A percentile compares a stretch with the other conserved stretches of the same genome.
phyloP scores from a whole-genome alignment of 2,113 vertebrate species.

The Excalfactoria chinensis region DNA sequence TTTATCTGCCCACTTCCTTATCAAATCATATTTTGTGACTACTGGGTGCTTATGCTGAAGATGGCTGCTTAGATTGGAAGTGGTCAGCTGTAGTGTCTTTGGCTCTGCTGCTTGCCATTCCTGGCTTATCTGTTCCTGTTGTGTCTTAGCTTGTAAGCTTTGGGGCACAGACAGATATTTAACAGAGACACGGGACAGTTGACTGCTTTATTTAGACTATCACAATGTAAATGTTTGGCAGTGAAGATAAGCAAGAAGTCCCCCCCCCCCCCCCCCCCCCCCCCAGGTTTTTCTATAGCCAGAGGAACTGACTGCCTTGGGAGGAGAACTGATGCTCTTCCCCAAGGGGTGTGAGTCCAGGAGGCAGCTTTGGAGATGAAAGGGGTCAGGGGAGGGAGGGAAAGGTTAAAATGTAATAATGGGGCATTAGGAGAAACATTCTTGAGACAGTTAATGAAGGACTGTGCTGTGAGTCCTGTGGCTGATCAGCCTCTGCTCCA shows the following conservation, averaged over 20 bases:
- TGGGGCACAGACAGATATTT: neutral
- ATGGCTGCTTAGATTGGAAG: neutral
- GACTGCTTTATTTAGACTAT: neutral
- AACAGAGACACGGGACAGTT: neutral
- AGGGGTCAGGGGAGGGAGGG: neutral
- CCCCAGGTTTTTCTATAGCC: neutral
- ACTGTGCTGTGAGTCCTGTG: neutral
- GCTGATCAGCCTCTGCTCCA: neutral
- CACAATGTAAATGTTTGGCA: too few relatives aligned
- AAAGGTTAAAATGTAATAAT: neutral
- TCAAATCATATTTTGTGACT: neutral
- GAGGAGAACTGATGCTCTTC: neutral
- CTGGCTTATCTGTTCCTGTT: neutral
- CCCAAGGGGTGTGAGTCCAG: neutral
- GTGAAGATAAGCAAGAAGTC: neutral
- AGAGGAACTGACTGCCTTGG: neutral
- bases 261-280: too few relatives aligned
- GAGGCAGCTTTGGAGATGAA: neutral
- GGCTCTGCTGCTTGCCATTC: neutral
- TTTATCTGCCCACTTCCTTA: neutral
- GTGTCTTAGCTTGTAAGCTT: neutral
- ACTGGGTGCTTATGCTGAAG: neutral
- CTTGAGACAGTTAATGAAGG: accelerated
- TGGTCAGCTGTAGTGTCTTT: neutral
- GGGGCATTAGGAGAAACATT: neutral